Base-by-base conservation (phyloP, 2,113 vertebrate species). In the Jacana jacana region DNA sequence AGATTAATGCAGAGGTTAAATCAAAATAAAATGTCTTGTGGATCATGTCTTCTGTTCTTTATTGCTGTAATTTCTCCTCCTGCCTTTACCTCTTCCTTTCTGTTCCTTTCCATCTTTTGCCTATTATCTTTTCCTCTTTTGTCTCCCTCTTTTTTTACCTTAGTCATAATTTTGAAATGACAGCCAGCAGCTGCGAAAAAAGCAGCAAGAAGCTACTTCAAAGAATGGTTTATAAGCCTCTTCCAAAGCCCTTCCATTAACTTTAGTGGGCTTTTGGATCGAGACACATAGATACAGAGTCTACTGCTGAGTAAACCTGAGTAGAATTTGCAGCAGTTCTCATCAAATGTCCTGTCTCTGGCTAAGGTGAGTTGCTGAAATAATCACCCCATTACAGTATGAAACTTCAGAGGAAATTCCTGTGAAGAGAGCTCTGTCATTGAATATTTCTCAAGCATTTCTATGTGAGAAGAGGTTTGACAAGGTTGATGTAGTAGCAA, bases 151-250 rank as follows among this genome's bases (percentile, higher is more conserved):
- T 81, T 91, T 85, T 83, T 93, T 46, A 18, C 24, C 48, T 75
- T 81, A 95, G 88, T 96, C 79, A 75, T 95, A 22, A 78, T 89
- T 96, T 88, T 90, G n/a, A 96, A 96, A 90, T 95, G 51, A 76
- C 76, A 89, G 72, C 81, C 91, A 61, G 75, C 89, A 92, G 37
- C 93, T 94, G 92, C 69, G 81, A 63, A 87, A 92, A 65, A 65
- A 65, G 4, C 77, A 86, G 42, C 81, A 70, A 28, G 80, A 89
- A 39, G 42, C 30, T 81, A 79, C 90, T 95, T 93, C 42, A 93
- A 68, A 92, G 65, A 91, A 64, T 57, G 92, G 30, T 81, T 92
- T 79, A 57, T 65, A 79, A 93, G 23, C 90, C 76, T 65, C 13
- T 80, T 88, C 42, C 48, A 80, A 95, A 96, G 81, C 88, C 49